Base-by-base conservation (phyloP, 2,797 vertebrate genomes). In the Notolabrus celidotus region DNA sequence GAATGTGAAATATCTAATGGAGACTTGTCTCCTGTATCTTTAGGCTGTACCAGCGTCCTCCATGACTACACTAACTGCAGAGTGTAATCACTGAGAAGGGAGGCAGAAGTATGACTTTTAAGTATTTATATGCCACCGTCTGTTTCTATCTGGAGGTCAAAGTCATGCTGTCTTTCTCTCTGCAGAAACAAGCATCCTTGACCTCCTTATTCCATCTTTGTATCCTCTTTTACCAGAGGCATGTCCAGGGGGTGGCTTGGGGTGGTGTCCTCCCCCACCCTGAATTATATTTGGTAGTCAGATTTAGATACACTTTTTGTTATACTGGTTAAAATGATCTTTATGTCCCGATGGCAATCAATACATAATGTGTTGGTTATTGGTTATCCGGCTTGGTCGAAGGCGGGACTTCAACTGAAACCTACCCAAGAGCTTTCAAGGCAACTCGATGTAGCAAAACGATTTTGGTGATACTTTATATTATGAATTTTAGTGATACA, bases 1-100 rank as follows among this genome's bases (percentile, higher is more conserved):
- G 83, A 89, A 84, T 83, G 65, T 45, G 51, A 66, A 85, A 77
- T 63, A 78, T 87, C 73, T 71, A 57, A 57, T 25, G 59, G 66
- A 79, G 84, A 68, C 66, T 74, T 75, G 57, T 85, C 74, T 68
- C 82, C 70, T 39, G 65, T 54, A 81, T 85, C 55, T 66, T 47
- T 22, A 7, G 64, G 29, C 50, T 77, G 31, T 60, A 54, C 55
- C 27, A 23, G 63, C 25, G 14, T 33, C 56, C 41, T 63, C 36
- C 2, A 0, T 4, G 10, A 27, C 60, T 25, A 14, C 52, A 54
- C 52, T 60, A 64, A 78, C 74, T 34, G 39, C 64, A 73, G 60
- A 12, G 12, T 58, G 36, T 53, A 34, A 64, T 79, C 27, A 59
- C 38, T 7, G 39, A 71, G 73, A 55, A 25, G 72, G 59, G 10